A percentile compares a stretch with the other conserved stretches of the same genome.
These are phyloP conservation scores for Dryobota labecula DNA, from an alignment of 2,888 invertebrate genomes.

Conservation along the genomic window DNA sequence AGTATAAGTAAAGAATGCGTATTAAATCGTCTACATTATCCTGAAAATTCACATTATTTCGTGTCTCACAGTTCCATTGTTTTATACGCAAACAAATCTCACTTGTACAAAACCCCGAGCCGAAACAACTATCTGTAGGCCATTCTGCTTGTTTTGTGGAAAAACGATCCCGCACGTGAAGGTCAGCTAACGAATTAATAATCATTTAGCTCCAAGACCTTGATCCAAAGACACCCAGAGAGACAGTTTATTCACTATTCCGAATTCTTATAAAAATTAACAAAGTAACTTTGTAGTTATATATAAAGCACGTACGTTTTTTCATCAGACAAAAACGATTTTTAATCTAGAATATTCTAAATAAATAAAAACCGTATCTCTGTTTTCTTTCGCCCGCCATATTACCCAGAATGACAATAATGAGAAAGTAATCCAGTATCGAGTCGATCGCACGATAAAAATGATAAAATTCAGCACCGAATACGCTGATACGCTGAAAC, in stretches of 20 bases:
- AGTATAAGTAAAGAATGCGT: neutral
- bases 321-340: conserved; percentile 11
- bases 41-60: neutral
- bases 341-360: conserved; percentile 32
- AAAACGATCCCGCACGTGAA: neutral
- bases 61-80: neutral
- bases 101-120: neutral
- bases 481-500: conserved; percentile 44
- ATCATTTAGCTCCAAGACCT: neutral
- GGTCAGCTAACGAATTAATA: neutral
- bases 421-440: conserved; percentile 49
- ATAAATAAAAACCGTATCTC: conserved; percentile 34
- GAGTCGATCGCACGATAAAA: conserved; percentile 47
- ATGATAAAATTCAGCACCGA: conserved; percentile 53
- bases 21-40: neutral
- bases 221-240: neutral
- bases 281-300: neutral
- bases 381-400: conserved; percentile 16
- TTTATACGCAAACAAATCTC: neutral
- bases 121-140: no score
- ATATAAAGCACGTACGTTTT: neutral
- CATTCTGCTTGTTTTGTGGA: neutral
- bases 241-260: neutral
- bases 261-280: neutral
- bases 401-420: conserved; percentile 51